phyloP scores from a whole-genome alignment of 2,113 vertebrate genomes.

The Scytalopus superciliaris region DNA sequence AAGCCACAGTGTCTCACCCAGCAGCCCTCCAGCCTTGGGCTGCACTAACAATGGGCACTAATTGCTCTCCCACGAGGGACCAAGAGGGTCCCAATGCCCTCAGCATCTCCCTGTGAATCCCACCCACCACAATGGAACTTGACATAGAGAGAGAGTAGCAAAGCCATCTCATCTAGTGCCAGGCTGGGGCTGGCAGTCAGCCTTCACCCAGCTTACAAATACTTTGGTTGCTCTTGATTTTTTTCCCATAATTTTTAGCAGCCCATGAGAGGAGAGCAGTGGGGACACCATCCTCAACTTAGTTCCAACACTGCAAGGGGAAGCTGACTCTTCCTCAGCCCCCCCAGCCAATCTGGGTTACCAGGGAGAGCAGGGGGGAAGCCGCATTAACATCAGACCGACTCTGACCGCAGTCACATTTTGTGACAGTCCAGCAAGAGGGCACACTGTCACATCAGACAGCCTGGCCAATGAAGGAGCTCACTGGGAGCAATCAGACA shows the following conservation, averaged over 20 bases:
- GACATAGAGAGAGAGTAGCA: background rate
- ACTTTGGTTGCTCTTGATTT: background rate
- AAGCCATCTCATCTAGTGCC: background rate
- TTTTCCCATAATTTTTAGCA: background rate
- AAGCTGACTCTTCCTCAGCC: background rate
- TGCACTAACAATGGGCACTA: fast-evolving
- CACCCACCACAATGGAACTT: background rate
- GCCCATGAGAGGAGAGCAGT: background rate
- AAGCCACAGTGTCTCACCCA: background rate
- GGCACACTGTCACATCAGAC: background rate
- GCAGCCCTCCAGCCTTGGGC: background rate
- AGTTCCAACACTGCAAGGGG: background rate
- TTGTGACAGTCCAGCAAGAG: background rate
- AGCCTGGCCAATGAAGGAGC: background rate
- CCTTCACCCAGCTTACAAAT: background rate
- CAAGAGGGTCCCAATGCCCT: background rate
- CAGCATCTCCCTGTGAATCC: background rate
- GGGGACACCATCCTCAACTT: background rate
- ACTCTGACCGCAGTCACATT: background rate
- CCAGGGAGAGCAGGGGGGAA: background rate
- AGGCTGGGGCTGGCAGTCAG: background rate
- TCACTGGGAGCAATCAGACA: background rate
- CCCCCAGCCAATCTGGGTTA: background rate
- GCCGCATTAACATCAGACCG: background rate
- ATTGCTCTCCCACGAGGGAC: background rate